Conservation (phyloP, 2,888 invertebrate genomes). For the Heteromyza rotundicornis region DNA sequence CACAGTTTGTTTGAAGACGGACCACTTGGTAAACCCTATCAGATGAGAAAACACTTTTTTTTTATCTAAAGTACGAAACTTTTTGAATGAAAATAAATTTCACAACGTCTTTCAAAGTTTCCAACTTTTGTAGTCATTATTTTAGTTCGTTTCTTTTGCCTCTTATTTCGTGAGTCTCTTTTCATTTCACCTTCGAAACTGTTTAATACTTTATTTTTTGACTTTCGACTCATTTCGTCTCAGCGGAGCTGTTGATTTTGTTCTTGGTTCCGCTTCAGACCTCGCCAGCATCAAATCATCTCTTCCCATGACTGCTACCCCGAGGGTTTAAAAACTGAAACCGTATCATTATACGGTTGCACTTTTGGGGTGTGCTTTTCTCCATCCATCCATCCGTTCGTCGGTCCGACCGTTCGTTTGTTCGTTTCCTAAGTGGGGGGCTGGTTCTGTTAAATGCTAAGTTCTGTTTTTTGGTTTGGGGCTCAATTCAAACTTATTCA, state of each 20-base stretch:
- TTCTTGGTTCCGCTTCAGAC: background rate
- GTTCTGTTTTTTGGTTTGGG: background rate
- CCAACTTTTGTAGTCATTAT: slow-evolving; percentile 2
- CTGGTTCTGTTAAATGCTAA: background rate
- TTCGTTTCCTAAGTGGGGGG: slow-evolving; percentile 15
- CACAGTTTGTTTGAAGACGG: too few relatives aligned
- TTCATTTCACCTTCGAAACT: background rate
- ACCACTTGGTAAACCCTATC: too few relatives aligned
- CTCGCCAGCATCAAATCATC: too few relatives aligned
- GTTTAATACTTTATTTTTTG: background rate
- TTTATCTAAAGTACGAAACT: slow-evolving; percentile 39
- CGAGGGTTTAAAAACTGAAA: slow-evolving; percentile 38
- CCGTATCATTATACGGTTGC: slow-evolving; percentile 62
- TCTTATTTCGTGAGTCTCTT: background rate
- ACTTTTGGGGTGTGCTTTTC: slow-evolving; percentile 53
- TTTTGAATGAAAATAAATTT: slow-evolving; percentile 55
- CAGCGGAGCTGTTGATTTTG: background rate
- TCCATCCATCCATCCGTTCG: background rate
- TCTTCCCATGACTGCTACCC: slow-evolving; percentile 32
- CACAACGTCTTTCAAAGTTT: slow-evolving; percentile 25
- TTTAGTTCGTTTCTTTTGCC: background rate
- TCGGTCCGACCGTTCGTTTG: background rate
- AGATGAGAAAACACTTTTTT: too few relatives aligned
- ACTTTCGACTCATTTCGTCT: slow-evolving; percentile 1
- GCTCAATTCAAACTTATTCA: slow-evolving; percentile 41